A percentile compares a stretch with the other conserved stretches of the same genome.
Conservation (phyloP, 1,140 invertebrate species). For the Galleria mellonella region DNA sequence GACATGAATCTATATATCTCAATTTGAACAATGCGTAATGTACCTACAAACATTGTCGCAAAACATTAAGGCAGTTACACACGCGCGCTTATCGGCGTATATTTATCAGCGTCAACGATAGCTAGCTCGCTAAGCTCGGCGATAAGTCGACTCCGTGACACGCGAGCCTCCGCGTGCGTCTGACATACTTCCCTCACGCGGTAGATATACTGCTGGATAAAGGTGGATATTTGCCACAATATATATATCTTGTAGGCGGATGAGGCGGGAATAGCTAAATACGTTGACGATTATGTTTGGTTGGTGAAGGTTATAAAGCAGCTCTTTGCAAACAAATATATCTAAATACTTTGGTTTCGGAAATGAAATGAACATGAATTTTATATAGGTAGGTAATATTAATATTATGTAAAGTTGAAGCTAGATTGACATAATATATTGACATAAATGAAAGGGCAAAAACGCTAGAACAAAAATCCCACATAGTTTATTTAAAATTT, state of each 20-base stretch:
- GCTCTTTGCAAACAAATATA: too few relatives aligned
- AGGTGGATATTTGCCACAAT: constrained; percentile 2
- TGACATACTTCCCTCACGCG: constrained; percentile 1
- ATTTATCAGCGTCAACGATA: constrained; percentile 23
- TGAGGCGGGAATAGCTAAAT: constrained; percentile 2
- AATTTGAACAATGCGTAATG: too few relatives aligned
- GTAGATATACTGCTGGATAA: constrained; percentile 2
- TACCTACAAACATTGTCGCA: constrained; percentile 2
- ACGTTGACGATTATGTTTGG: background rate
- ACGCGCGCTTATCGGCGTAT: constrained; percentile 13
- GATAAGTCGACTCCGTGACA: constrained; percentile 12
- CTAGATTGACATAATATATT: too few relatives aligned
- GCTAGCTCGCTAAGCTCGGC: constrained; percentile 12
- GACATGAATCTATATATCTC: too few relatives aligned
- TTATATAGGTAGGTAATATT: too few relatives aligned
- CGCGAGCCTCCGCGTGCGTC: constrained; percentile 1
- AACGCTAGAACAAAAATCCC: too few relatives aligned
- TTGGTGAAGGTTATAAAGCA: too few relatives aligned
- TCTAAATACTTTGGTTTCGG: too few relatives aligned
- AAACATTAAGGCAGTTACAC: constrained; percentile 13
- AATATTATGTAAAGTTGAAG: too few relatives aligned
- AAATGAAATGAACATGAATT: too few relatives aligned
- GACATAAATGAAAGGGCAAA: too few relatives aligned
- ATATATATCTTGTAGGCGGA: background rate
- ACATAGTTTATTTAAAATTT: too few relatives aligned